Evolutionary conservation across 2,888 invertebrate genomes (phyloP), one percentile per base, ranked within the genome.

Genomic region (Lottia gigantea): DNA sequence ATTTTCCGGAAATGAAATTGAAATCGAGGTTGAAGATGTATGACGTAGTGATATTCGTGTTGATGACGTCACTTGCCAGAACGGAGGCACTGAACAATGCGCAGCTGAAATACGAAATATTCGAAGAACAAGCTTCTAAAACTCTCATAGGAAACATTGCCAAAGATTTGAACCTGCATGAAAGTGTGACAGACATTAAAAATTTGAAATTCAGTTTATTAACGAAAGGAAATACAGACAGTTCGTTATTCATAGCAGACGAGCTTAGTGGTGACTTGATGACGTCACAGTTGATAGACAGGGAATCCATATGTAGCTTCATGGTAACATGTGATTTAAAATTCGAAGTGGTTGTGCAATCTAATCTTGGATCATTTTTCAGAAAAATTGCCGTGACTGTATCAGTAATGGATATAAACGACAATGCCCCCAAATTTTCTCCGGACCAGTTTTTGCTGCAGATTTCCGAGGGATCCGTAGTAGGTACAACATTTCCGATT

Each of bases 241-340:
- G 75, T 8, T 45, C 66, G 1, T 95, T 96, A 88, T 97, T 97
- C 88, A 90, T 91, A 55, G 90, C 97, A 74, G 95, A 97, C 87
- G 92, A 94, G 8, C 92, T 92, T n/a, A 93, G 94, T 14, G 97
- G 97, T n/a, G 94, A 95, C 87, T 94, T 97, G 40, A 71, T 62
- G 40, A 96, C 96, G 6, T 75, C 79, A 19, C 63, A 64, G 23
- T 67, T 66, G 49, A 68, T 79, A 26, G 76, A 76, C 73, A 91
- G 77, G 49, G 77, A 77, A 64, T 46, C 40, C 1, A 46, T 75
- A 16, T 77, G 77, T 70, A 71, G 67, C 15, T 77, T 71, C 68
- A 64, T 68, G 4, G 55, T 67, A 19, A 65, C 70, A n/a, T 78
- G 78, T 62, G 66, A 76, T 19, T 71, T 80, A 31, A 46, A 70